phyloP scores from a whole-genome alignment of 2,797 vertebrate species.

The Sebastes nivosus region DNA sequence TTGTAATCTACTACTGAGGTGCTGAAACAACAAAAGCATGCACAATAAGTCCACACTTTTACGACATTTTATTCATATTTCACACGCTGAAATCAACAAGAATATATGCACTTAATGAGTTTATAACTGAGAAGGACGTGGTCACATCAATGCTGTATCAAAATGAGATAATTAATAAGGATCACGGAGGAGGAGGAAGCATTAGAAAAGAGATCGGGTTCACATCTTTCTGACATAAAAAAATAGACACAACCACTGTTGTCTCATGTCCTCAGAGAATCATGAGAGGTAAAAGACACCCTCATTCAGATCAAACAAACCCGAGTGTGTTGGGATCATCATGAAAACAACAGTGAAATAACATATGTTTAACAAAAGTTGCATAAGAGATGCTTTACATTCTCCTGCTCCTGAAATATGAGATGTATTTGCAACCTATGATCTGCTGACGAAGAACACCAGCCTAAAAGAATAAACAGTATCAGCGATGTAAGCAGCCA shows the following conservation, averaged over 20 bases:
- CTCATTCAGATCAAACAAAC: not conserved
- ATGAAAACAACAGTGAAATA: not conserved
- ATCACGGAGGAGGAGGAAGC: not conserved
- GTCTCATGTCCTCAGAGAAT: not conserved
- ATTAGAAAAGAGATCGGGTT: not conserved
- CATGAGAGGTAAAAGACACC: not conserved
- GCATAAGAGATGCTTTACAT: not conserved
- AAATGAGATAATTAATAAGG: not conserved
- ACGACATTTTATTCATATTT: conserved; percentile 3
- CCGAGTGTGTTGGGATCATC: not conserved
- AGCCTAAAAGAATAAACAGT: conserved; percentile 84
- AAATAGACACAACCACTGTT: not conserved
- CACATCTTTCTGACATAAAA: not conserved
- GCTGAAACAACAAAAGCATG: not conserved
- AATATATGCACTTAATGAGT: not conserved
- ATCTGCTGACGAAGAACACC: conserved; percentile 75
- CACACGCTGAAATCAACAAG: not conserved
- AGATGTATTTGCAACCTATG: conserved; percentile 44
- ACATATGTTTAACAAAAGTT: not conserved
- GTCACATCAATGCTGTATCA: not conserved
- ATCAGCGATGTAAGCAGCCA: conserved; percentile 86
- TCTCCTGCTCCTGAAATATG: not conserved
- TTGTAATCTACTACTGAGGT: not conserved
- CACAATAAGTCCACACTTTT: not conserved
- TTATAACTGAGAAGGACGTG: not conserved